phyloP scores from a whole-genome alignment of 2,113 vertebrate species.

The Pterophyllum scalare region DNA sequence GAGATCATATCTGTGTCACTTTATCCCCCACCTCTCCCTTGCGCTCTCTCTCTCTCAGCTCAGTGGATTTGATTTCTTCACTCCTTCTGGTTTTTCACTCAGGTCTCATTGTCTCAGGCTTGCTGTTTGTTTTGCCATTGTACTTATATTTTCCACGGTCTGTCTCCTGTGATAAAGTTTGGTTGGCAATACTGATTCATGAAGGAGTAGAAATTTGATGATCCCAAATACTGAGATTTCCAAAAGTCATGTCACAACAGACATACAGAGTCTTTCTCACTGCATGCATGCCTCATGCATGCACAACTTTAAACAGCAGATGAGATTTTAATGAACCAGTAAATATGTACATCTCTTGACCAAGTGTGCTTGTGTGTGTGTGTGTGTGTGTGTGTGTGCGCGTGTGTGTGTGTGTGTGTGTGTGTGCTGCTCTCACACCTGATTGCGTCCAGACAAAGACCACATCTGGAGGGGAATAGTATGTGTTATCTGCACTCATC shows the following conservation, averaged over 20 bases:
- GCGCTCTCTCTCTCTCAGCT: conserved; percentile 18
- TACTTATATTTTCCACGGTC: neutral
- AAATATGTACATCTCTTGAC: neutral
- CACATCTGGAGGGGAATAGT: conserved; percentile 60
- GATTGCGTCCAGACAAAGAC: conserved; percentile 51
- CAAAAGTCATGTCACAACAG: neutral
- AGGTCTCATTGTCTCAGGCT: neutral
- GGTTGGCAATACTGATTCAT: neutral
- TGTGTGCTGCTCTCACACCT: conserved; percentile 25
- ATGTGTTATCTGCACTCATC: conserved; percentile 54
- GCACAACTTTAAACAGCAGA: neutral
- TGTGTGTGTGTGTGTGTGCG: neutral
- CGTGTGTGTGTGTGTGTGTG: neutral
- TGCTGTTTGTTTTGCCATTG: neutral
- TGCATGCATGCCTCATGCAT: neutral
- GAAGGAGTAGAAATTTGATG: neutral
- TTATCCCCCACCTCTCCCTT: conserved; percentile 5
- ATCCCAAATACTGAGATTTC: neutral
- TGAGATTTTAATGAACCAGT: neutral
- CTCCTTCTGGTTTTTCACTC: conserved; percentile 9
- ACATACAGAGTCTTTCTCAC: neutral
- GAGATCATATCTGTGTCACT: conserved; percentile 56
- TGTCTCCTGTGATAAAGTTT: neutral
- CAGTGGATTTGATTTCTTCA: conserved; percentile 25
- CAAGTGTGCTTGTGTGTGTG: neutral